These are phyloP conservation scores for Parauchenoglanis ngamensis DNA, from an alignment of 2,797 vertebrate species.

Conservation along the genomic window DNA sequence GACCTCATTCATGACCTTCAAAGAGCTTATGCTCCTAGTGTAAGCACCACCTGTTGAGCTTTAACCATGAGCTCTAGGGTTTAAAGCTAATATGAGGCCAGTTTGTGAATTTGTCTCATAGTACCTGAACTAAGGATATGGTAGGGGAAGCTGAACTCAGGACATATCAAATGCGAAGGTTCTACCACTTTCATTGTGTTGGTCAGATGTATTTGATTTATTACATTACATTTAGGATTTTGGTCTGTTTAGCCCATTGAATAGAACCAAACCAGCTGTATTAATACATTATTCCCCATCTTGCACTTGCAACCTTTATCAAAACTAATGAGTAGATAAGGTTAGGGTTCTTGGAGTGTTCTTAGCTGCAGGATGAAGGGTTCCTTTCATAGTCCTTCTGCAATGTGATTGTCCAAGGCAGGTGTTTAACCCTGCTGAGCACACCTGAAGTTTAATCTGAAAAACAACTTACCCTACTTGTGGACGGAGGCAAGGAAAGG, in stretches of 20 bases:
- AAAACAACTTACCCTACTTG: background rate
- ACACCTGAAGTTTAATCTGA: background rate
- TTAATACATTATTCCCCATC: background rate
- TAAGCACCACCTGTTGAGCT: slow-evolving; percentile 25
- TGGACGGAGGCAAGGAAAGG: background rate
- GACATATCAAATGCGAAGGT: background rate
- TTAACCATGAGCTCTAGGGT: no score
- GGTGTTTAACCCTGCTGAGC: background rate
- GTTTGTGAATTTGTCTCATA: slow-evolving; percentile 1
- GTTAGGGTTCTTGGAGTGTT: background rate
- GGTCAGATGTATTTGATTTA: background rate
- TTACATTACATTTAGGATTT: background rate
- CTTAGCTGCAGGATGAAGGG: background rate
- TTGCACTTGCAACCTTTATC: background rate
- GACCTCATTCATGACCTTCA: slow-evolving; percentile 50
- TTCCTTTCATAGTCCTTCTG: background rate
- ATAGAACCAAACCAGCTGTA: background rate
- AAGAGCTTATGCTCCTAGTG: slow-evolving; percentile 35
- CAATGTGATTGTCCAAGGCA: background rate
- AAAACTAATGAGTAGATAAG: background rate
- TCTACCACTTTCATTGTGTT: background rate
- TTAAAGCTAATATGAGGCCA: background rate
- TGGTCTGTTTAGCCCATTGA: background rate
- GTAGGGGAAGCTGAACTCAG: background rate
- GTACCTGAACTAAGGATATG: background rate